Evolutionary conservation across 2,113 vertebrate genomes (phyloP).

Genomic region (Alectura lathami): DNA sequence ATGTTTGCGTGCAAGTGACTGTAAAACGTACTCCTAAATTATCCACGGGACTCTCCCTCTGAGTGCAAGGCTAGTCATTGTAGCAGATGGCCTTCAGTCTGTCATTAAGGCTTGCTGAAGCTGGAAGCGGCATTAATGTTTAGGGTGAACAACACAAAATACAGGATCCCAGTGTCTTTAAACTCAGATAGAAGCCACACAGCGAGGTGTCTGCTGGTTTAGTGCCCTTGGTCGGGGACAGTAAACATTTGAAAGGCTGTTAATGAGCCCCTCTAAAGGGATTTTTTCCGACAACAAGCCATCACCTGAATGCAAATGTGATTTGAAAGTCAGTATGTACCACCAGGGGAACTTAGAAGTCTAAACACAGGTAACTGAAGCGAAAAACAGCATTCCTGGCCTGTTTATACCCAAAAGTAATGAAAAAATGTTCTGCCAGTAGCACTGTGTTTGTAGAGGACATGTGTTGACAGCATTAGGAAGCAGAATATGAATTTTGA

Average conservation of each 20-base stretch:
- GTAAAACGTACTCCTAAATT: conserved; percentile 51
- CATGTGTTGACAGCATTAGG: not conserved
- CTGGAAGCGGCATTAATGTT: not conserved
- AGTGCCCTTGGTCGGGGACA: not conserved
- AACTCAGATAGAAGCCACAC: not conserved
- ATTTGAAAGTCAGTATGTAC: conserved; percentile 42
- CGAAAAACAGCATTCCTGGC: conserved; percentile 16
- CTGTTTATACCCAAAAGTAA: not conserved
- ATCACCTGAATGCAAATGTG: conserved; percentile 44
- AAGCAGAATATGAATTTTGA: conserved; percentile 19
- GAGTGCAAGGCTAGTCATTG: conserved; percentile 44
- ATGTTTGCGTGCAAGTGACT: not conserved
- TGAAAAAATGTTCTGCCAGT: not conserved
- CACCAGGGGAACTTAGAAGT: conserved; percentile 28
- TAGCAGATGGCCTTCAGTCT: conserved; percentile 55
- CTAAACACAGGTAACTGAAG: conserved; percentile 36
- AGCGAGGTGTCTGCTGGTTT: not conserved
- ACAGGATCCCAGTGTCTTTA: not conserved
- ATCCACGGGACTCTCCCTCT: conserved; percentile 41
- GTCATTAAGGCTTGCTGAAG: conserved; percentile 37
- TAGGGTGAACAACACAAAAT: conserved; percentile 3
- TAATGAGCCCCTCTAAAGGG: conserved; percentile 17
- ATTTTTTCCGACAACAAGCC: conserved; percentile 26
- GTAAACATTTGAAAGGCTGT: not conserved
- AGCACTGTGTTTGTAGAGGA: not conserved